These are phyloP conservation scores for Pseudochaenichthys georgianus DNA, from an alignment of 2,797 vertebrate species.

Conservation along the genomic window DNA sequence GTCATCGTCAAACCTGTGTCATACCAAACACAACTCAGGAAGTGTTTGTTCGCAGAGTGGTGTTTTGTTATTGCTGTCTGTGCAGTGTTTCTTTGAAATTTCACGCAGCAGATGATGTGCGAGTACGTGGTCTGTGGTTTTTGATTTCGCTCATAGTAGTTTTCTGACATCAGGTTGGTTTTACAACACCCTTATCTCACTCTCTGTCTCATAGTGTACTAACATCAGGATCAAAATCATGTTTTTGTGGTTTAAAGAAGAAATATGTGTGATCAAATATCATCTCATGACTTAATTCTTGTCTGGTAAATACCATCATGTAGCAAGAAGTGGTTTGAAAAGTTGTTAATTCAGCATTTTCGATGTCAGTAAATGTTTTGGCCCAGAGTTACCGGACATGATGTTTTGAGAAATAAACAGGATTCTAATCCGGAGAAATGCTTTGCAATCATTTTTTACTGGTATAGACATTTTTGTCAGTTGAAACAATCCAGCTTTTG, in stretches of 20 bases:
- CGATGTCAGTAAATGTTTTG: neutral
- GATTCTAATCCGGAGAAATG: neutral
- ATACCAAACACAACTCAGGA: slow-evolving; percentile 5
- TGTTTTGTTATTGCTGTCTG: slow-evolving; percentile 20
- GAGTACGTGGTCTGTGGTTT: slow-evolving; percentile 55
- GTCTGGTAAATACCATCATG: neutral
- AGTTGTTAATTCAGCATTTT: neutral
- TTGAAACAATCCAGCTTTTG: neutral
- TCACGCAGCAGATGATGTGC: slow-evolving; percentile 45
- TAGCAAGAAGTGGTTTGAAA: neutral
- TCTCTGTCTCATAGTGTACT: slow-evolving; percentile 9
- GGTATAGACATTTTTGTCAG: too few relatives aligned
- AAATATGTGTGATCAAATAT: neutral
- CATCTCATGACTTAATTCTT: neutral
- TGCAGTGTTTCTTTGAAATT: slow-evolving; percentile 38
- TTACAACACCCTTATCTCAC: slow-evolving; percentile 22
- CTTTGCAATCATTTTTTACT: too few relatives aligned
- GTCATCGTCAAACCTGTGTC: slow-evolving; percentile 22
- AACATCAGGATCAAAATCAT: slow-evolving; percentile 8
- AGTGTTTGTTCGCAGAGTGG: neutral
- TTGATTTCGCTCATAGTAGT: slow-evolving; percentile 53
- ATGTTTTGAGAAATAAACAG: neutral
- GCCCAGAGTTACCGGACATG: neutral
- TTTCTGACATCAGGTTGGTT: slow-evolving; percentile 39
- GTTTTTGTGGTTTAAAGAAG: slow-evolving; percentile 18